Conservation (phyloP, 2,113 vertebrate species). For the Chloroceryle aenea region DNA sequence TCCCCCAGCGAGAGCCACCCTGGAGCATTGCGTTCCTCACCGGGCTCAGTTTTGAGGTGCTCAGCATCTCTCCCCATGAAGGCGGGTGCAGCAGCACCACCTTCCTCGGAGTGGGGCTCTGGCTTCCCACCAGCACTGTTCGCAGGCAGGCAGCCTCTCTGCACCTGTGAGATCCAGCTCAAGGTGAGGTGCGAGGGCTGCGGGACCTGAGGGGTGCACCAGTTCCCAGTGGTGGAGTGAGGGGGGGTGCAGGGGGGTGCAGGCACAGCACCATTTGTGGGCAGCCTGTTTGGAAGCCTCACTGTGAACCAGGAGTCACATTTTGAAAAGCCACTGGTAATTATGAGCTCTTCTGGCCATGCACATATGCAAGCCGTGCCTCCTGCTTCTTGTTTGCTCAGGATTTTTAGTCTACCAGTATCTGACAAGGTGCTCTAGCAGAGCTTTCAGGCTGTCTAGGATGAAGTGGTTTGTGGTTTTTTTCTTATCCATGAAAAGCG, state of each 20-base stretch:
- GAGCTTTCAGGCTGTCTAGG: neutral
- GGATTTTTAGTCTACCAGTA: neutral
- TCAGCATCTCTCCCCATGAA: neutral
- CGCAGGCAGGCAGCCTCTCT: neutral
- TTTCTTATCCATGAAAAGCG: neutral
- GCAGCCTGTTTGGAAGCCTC: neutral
- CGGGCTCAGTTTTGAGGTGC: neutral
- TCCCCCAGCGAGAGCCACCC: neutral
- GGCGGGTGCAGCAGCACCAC: neutral
- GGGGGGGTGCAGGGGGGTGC: neutral
- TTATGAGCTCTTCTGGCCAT: accelerated
- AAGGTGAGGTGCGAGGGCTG: neutral
- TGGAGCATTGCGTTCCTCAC: conserved; percentile 35
- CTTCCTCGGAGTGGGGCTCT: neutral
- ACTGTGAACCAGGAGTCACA: neutral
- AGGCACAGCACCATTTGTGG: neutral
- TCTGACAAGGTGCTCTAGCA: neutral
- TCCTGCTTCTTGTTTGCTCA: accelerated
- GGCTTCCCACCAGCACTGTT: neutral
- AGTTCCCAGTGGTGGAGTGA: accelerated
- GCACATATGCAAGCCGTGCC: no score
- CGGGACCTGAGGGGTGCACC: neutral
- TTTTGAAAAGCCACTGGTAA: neutral
- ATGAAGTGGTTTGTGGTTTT: neutral
- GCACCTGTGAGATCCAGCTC: conserved; percentile 41